Base-by-base conservation (phyloP, 2,797 vertebrate species). In the Sternarchorhynchus goeldii region DNA sequence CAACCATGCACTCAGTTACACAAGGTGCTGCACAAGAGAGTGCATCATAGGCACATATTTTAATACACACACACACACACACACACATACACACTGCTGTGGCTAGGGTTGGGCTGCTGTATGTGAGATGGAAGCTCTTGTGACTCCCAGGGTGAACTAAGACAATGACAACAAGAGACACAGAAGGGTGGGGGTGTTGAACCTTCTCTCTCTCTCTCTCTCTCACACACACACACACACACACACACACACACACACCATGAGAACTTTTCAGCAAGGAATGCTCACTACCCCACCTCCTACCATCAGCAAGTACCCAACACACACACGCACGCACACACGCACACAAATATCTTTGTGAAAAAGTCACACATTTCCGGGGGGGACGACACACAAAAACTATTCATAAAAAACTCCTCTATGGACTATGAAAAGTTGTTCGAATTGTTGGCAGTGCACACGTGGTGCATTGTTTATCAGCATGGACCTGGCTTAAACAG, bases 81-180 rank as follows among this genome's bases (percentile, higher is more conserved):
- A 3, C 82, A 36, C 56, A 71, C 79, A 86, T 79, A 83, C 6
- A 63, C 84, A 86, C 73, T 67, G 80, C 74, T 84, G 72, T 81
- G 83, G 83, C 82, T 60, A 86, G 84, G 86, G 80, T 79, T 82
- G 64, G 87, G 85, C 87, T 88, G 88, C 86, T 82, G 84, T 83
- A 87, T 91, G 87, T 85, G 81, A 91, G 87, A 88, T 88, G 84
- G 86, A 88, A 84, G 81, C 87, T 87, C 88, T 82, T 88, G 85
- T 86, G 89, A 89, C 87, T 90, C 73, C 81, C 87, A 89, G 89
- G 77, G 36, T 50, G 59, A 76, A 70, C 78, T 82, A 41, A 83
- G 41, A 81, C 77, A 67, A 68, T 71, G 75, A 85, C 86, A 88
- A 91, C 89, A 86, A 89, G 85, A 88, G 84, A 78, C 86, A 88